A percentile compares a stretch with the other conserved stretches of the same genome.
These are phyloP conservation scores for Eira barbara DNA, from an alignment of 2,113 vertebrate genomes.

Conservation along the genomic window DNA sequence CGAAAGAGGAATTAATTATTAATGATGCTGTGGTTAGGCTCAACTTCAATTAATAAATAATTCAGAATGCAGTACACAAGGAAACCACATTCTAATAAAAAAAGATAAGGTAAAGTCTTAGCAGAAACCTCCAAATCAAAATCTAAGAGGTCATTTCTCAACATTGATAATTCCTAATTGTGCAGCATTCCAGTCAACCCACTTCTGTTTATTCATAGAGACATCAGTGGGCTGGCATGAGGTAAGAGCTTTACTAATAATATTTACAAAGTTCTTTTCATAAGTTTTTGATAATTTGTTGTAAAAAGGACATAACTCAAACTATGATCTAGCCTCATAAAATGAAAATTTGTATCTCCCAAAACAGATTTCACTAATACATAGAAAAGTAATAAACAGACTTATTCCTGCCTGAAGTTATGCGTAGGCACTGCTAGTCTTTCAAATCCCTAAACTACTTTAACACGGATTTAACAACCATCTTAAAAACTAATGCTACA, in stretches of 20 bases:
- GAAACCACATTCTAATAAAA: slow-evolving; percentile 56
- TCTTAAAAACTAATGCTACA: background rate
- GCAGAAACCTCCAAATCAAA: slow-evolving; percentile 40
- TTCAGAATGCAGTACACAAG: slow-evolving; percentile 57
- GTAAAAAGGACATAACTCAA: background rate
- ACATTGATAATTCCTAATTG: slow-evolving; percentile 12
- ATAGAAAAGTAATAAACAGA: background rate
- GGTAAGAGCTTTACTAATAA: slow-evolving; percentile 4
- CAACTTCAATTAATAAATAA: slow-evolving; percentile 77
- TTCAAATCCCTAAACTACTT: slow-evolving; percentile 21
- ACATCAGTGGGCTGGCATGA: background rate
- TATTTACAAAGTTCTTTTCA: slow-evolving; percentile 20
- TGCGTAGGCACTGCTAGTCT: background rate
- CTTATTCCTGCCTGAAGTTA: background rate
- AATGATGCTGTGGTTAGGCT: slow-evolving; percentile 65
- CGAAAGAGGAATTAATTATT: slow-evolving; percentile 71
- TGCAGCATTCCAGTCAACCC: background rate
- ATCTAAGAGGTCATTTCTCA: slow-evolving; percentile 55
- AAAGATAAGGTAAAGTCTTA: slow-evolving; percentile 52
- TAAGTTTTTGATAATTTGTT: background rate
- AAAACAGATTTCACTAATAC: background rate
- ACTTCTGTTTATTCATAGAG: background rate
- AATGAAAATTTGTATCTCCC: background rate
- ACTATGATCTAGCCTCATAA: background rate
- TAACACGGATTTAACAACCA: background rate